Percentiles rank a stretch among this genome's conserved stretches.
Conservation (phyloP, 92 coral and sea anemone genomes). For the Palythoa grandis region DNA sequence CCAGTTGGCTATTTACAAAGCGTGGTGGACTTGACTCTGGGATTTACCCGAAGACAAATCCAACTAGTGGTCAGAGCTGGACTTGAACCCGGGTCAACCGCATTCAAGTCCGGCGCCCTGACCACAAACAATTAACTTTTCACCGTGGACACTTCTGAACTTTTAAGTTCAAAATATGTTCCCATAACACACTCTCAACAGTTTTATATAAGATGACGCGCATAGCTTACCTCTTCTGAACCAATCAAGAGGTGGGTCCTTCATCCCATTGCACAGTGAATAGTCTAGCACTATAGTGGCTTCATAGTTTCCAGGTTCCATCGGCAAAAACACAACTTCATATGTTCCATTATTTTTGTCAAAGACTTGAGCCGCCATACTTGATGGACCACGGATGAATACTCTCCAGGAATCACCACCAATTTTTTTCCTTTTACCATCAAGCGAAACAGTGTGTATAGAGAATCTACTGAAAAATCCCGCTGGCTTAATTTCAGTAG, state of each 20-base stretch:
- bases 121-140: too few species aligned
- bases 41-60: too few species aligned
- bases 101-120: too few species aligned
- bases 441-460: slow-evolving; percentile 65
- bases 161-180: not conserved
- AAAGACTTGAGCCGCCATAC: slow-evolving; percentile 70
- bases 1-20: too few species aligned
- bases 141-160: too few species aligned
- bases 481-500: slow-evolving; percentile 37
- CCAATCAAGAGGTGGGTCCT: slow-evolving; percentile 89
- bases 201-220: not conserved
- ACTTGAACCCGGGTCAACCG: too few species aligned
- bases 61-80: too few species aligned
- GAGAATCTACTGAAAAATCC: slow-evolving; percentile 37
- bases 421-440: slow-evolving; percentile 50
- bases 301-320: slow-evolving; percentile 71
- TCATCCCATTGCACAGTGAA: slow-evolving; percentile 70
- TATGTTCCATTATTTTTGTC: slow-evolving; percentile 75
- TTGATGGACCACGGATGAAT: slow-evolving; percentile 74
- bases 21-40: too few species aligned
- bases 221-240: slow-evolving; percentile 64
- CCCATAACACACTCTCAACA: not conserved
- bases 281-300: slow-evolving; percentile 73
- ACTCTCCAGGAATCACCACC: slow-evolving; percentile 89
- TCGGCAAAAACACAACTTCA: slow-evolving; percentile 70